A percentile compares a stretch with the other conserved stretches of the same genome.
Evolutionary conservation across 2,888 invertebrate species (phyloP).

Genomic region (Microctonus brassicae): DNA sequence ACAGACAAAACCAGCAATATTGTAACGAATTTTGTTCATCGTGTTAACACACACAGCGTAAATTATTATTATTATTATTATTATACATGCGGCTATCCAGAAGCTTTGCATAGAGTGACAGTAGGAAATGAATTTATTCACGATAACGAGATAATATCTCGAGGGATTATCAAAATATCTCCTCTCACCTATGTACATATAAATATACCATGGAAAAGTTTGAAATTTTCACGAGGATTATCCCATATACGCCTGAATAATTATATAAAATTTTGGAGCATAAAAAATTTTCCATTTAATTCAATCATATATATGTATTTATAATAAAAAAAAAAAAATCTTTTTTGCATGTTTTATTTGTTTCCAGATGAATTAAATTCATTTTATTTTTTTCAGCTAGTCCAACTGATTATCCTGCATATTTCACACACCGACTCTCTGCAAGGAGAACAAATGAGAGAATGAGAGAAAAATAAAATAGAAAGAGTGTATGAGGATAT

Average conservation of each 20-base stretch:
- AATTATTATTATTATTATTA: background rate
- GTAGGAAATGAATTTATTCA: conserved; percentile 32
- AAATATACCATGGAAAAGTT: background rate
- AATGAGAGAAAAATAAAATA: conserved; percentile 10
- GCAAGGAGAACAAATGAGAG: background rate
- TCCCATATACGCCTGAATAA: background rate
- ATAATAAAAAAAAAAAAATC: no score
- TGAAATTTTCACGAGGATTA: background rate
- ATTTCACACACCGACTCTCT: background rate
- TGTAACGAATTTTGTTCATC: background rate
- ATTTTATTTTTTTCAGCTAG: background rate
- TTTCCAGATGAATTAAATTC: background rate
- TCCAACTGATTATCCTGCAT: conserved; percentile 13
- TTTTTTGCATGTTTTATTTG: background rate
- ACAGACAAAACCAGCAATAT: background rate
- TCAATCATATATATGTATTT: background rate
- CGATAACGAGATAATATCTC: conserved; percentile 40
- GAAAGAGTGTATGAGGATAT: conserved; percentile 43
- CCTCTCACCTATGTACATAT: background rate
- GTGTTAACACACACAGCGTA: background rate
- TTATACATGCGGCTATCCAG: background rate
- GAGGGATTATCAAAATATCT: conserved; percentile 35
- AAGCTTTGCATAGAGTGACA: conserved; percentile 3
- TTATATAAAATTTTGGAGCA: background rate
- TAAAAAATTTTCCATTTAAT: background rate